Conservation (phyloP, 2,113 vertebrate genomes). For the Butorides virescens region DNA sequence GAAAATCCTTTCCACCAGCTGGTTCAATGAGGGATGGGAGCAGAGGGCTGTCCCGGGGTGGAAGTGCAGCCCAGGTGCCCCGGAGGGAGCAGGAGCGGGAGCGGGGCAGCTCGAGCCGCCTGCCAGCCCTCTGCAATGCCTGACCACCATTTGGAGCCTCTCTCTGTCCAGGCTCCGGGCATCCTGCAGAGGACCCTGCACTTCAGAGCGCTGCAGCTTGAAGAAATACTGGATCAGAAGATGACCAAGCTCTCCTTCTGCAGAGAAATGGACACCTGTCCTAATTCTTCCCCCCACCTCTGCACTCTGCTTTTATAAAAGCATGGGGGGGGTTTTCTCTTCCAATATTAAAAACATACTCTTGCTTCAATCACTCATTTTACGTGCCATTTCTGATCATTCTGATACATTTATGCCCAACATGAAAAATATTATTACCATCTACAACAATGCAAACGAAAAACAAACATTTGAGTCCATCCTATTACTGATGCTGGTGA, state of each 20-base stretch:
- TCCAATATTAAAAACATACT: neutral
- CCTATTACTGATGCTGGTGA: neutral
- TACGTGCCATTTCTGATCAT: rapidly evolving
- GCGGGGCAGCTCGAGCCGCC: neutral
- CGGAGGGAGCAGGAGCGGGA: rapidly evolving
- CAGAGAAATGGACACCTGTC: neutral
- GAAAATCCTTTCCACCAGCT: neutral
- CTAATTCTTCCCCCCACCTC: neutral
- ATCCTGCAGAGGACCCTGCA: neutral
- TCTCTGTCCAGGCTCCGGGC: neutral
- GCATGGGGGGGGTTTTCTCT: neutral
- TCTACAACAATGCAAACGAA: neutral
- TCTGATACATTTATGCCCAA: neutral
- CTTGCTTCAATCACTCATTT: neutral
- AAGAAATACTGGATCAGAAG: neutral
- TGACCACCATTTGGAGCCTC: neutral
- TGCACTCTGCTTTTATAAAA: neutral
- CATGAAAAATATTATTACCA: neutral
- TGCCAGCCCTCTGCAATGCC: rapidly evolving
- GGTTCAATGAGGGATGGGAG: neutral
- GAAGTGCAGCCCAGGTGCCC: neutral
- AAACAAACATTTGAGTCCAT: neutral
- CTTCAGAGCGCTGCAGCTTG: neutral
- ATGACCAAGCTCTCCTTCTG: neutral
- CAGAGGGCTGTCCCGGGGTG: neutral